A percentile compares a stretch with the other conserved stretches of the same genome.
phyloP scores from a whole-genome alignment of 2,797 vertebrate genomes.

The Arremon brunneinucha region DNA sequence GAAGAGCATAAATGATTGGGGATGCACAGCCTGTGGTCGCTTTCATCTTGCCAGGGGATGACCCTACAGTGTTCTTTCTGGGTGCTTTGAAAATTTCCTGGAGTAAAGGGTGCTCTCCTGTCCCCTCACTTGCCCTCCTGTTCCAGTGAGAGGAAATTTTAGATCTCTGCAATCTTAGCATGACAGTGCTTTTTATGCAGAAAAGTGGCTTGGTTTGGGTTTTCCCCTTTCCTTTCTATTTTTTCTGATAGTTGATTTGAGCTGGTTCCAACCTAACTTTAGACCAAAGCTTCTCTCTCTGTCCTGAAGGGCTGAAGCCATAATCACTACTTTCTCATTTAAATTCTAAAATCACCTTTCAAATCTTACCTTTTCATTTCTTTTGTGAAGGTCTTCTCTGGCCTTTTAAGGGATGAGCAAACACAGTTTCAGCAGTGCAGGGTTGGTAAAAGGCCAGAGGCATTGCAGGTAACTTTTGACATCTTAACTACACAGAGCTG shows the following conservation, averaged over 20 bases:
- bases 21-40: not conserved
- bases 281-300: not conserved
- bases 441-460: not conserved
- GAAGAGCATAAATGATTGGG: not conserved
- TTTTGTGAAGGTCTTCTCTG: not conserved
- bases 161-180: not conserved
- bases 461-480: not conserved
- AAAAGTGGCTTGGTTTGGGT: not conserved
- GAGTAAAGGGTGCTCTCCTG: not conserved
- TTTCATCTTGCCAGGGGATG: not conserved
- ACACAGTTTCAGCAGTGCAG: conserved; percentile 10
- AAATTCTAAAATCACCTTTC: conserved; percentile 55
- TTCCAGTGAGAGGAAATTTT: not conserved
- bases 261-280: not conserved
- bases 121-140: fast-evolving
- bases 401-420: conserved; percentile 47
- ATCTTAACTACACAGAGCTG: not conserved
- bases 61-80: not conserved
- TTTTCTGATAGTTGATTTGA: not conserved
- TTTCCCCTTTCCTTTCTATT: not conserved
- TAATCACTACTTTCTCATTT: conserved; percentile 3
- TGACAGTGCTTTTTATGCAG: not conserved
- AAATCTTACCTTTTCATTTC: conserved; percentile 37
- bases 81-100: not conserved
- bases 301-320: not conserved